Conservation (phyloP, 1,140 invertebrate genomes). For the Augochlora pura region DNA sequence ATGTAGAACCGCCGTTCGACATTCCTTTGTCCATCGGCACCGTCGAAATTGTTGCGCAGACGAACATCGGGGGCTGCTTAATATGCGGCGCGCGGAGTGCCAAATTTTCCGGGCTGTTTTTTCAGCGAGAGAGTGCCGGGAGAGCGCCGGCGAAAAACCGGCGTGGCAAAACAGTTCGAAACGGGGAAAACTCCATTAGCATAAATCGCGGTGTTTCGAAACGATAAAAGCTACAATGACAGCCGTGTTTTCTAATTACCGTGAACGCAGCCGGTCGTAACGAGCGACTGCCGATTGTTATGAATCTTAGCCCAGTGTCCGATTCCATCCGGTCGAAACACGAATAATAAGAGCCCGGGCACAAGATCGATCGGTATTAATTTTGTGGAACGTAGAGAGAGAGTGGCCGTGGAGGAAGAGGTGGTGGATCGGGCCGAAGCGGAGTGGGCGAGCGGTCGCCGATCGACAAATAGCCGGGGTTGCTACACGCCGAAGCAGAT, state of each 20-base stretch:
- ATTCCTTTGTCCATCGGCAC: too few relatives aligned
- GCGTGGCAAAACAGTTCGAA: background rate
- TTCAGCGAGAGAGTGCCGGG: too few relatives aligned
- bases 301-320: conserved; percentile 12
- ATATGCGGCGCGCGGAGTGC: too few relatives aligned
- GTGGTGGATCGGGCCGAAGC: too few relatives aligned
- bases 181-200: conserved; percentile 11
- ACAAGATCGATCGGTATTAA: conserved; percentile 7
- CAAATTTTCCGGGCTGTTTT: too few relatives aligned
- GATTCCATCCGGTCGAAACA: background rate
- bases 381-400: background rate
- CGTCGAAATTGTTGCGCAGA: too few relatives aligned
- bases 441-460: too few relatives aligned
- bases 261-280: background rate
- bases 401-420: too few relatives aligned
- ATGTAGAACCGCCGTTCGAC: too few relatives aligned
- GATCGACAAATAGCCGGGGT: background rate
- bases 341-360: background rate
- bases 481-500: background rate
- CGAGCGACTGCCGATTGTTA: background rate
- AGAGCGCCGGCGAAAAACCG: background rate
- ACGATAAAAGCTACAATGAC: conserved; percentile 23
- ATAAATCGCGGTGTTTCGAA: conserved; percentile 17
- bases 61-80: too few relatives aligned
- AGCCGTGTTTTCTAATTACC: conserved; percentile 40